Evolutionary conservation across 2,113 vertebrate genomes (phyloP), one percentile per base, ranked within the genome.

Genomic region (Brachionichthys hirsutus): DNA sequence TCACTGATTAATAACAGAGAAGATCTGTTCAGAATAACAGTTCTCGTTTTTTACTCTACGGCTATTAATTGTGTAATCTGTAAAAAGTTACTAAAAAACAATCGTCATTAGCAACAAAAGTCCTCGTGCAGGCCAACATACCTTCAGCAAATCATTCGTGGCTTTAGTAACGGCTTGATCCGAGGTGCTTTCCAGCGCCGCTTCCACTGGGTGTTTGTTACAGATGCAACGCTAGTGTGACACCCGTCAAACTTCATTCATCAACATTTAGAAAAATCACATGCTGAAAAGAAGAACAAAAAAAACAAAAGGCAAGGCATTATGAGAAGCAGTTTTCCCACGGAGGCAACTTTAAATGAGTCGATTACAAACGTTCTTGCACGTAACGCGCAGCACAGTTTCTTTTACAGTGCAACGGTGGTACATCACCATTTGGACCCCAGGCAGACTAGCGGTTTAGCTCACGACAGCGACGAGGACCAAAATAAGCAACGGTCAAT

Each of bases 181-280:
- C 82, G 66, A 64, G 57, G 0, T n/a, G 58, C 52, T 60, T 58
- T 81, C 70, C 82, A 70, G 63, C 73, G 59, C 69, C 24, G 64
- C 70, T 80, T 73, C 77, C 56, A 74, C 54, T 53, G 48, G 45
- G 49, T 65, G 65, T 17, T 46, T 67, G 30, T 53, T 46, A 69
- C 54, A 84, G 82, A 75, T 59, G 70, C 48, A 70, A 63, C 56
- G 54, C 53, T 75, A 24, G 40, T 50, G 52, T 48, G 43, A 36
- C 36, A 53, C 70, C 73, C 67, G 73, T 70, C 56, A 67, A 54
- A 75, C 69, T 66, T 77, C 59, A 81, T 74, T 83, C 82, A 76
- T 74, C 57, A 68, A 72, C 62, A 67, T 82, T 86, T 81, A 77
- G 70, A 50, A 85, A 88, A 77, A 89, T 89, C 65, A 83, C 88